Conservation (phyloP, 2,797 vertebrate genomes). For the Pristis pectinata region DNA sequence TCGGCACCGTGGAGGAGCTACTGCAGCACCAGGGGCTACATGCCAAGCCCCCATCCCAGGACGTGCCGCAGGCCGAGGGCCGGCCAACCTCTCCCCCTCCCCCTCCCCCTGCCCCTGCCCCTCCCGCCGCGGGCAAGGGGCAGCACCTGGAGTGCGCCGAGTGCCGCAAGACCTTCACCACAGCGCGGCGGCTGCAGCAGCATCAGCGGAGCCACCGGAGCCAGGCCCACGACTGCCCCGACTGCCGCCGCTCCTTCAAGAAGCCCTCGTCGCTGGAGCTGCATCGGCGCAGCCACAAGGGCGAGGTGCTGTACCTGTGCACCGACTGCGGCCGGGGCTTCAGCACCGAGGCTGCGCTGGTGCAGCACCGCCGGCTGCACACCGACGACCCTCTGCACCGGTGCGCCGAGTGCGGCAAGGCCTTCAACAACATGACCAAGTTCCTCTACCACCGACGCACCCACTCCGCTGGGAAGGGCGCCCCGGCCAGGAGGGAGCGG, state of each 20-base stretch:
- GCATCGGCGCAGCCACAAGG: constrained; percentile 78
- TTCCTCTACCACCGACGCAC: constrained; percentile 14
- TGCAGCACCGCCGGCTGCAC: constrained; percentile 65
- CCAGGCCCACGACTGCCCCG: constrained; percentile 73
- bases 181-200: constrained; percentile 71
- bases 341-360: constrained; percentile 80
- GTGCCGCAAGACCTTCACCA: constrained; percentile 69
- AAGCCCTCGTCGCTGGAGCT: constrained; percentile 76
- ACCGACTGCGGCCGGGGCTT: constrained; percentile 84
- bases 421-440: constrained; percentile 35
- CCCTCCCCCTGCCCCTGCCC: no score
- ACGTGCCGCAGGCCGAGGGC: constrained; percentile 57
- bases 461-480: not conserved
- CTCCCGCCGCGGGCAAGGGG: no score
- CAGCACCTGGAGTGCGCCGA: constrained; percentile 45
- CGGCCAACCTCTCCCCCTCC: no score
- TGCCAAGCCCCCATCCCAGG: constrained; percentile 71
- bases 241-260: constrained; percentile 84
- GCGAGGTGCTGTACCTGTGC: constrained; percentile 78
- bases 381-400: not conserved
- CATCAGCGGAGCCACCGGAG: constrained; percentile 76
- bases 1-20: constrained; percentile 91
- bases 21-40: constrained; percentile 82
- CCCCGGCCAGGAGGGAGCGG: not conserved
- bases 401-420: not conserved